Evolutionary conservation across 2,797 vertebrate species (phyloP), one percentile per base, ranked within the genome.

Genomic region (Melanotaenia maccullochi): DNA sequence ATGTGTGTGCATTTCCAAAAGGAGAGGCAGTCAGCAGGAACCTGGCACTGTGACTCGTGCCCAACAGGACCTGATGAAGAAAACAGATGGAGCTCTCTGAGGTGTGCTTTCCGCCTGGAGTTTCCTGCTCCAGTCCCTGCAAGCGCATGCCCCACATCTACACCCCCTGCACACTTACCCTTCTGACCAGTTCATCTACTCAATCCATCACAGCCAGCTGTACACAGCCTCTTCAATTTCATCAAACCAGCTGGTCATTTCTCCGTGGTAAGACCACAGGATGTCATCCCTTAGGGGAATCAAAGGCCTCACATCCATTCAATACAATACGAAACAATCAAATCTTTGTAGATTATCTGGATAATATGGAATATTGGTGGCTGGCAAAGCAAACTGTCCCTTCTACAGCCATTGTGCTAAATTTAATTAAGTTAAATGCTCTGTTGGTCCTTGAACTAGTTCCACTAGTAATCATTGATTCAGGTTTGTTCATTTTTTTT

Each of bases 11-110:
- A 35, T 74, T 65, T 76, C 63, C 76, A 81, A 68, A 54, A 54
- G 36, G 69, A 77, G 71, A 75, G 58, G 44, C 49, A 69, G 84
- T 78, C 85, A 85, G 85, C 82, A 73, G 75, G 81, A 82, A 88
- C 71, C 89, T 94, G 93, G 91, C 92, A 89, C 64, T 12, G 63
- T 73, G 69, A 70, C 70, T 71, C 64, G 76, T 87, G 83, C 86
- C 87, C 85, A 87, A 90, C 83, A 91, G 86, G 87, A 79, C 68
- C 74, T 82, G 78, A 91, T 49, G 75, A 83, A 79, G 73, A 80
- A 83, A 93, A 85, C 92, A 94, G 93, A 94, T 94, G 93, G 93
- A 90, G 79, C 75, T 78, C 88, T 85, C 85, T 60, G 84, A 90
- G 86, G 88, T 90, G 86, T 85, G 69, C 73, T 81, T 69, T 83